Evolutionary conservation across 2,797 vertebrate species (phyloP).

Genomic region (Florisuga fusca): DNA sequence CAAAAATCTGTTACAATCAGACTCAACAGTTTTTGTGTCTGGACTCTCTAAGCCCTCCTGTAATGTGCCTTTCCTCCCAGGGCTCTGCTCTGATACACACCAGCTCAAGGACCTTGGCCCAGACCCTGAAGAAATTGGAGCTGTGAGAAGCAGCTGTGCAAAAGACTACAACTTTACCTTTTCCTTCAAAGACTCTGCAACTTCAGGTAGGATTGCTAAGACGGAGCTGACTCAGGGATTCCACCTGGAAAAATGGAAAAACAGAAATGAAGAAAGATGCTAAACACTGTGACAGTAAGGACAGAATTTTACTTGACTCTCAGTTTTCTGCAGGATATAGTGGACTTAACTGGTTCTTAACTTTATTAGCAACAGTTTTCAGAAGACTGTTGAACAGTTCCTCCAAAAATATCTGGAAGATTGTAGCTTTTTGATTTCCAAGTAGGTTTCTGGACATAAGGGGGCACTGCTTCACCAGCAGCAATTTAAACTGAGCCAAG

Average conservation of each 20-base stretch:
- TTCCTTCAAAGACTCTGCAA: neutral
- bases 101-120: neutral
- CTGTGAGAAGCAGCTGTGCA: neutral
- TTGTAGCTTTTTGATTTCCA: neutral
- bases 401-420: neutral
- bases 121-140: neutral
- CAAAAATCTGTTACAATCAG: neutral
- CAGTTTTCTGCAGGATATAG: neutral
- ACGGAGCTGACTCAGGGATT: neutral
- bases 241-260: neutral
- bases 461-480: slow-evolving; percentile 33
- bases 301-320: neutral
- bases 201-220: neutral
- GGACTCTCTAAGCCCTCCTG: neutral
- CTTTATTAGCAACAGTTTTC: neutral
- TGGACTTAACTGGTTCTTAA: neutral
- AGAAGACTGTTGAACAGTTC: neutral
- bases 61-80: neutral
- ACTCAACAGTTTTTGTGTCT: neutral
- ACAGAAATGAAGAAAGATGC: neutral
- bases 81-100: neutral
- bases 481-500: neutral
- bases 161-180: neutral
- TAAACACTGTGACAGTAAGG: neutral
- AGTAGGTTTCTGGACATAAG: neutral